A percentile compares a stretch with the other conserved stretches of the same genome.
Conservation (phyloP, 2,797 vertebrate genomes). For the Sebastes oblongus region DNA sequence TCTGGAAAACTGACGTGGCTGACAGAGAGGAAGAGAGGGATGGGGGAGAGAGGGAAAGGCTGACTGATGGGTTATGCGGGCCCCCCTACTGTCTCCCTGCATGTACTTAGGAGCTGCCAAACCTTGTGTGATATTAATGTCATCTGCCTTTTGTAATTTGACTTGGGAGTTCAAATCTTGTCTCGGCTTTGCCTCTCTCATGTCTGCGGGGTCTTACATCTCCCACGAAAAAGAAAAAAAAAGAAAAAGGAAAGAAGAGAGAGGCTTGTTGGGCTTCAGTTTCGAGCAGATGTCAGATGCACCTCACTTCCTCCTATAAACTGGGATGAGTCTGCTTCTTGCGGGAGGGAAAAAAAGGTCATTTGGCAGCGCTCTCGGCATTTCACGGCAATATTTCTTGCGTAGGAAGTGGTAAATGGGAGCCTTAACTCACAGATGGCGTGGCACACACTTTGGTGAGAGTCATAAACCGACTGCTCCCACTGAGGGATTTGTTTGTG, state of each 20-base stretch:
- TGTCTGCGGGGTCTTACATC: slow-evolving; percentile 51
- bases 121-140: slow-evolving; percentile 78
- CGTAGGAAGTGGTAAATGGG: slow-evolving; percentile 46
- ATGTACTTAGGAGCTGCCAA: slow-evolving; percentile 73
- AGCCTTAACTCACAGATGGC: slow-evolving; percentile 56
- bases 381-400: slow-evolving; percentile 47
- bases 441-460: slow-evolving; percentile 36
- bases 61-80: slow-evolving; percentile 55
- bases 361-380: slow-evolving; percentile 56
- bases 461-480: slow-evolving; percentile 46
- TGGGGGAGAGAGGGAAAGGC: background rate
- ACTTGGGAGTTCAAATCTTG: slow-evolving; percentile 74
- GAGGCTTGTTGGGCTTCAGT: slow-evolving; percentile 42
- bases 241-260: background rate
- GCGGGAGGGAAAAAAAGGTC: slow-evolving; percentile 27
- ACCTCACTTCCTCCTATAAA: slow-evolving; percentile 57
- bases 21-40: slow-evolving; percentile 20
- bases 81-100: slow-evolving; percentile 32
- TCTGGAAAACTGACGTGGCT: slow-evolving; percentile 25
- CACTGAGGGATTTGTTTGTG: slow-evolving; percentile 46
- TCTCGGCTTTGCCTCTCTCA: slow-evolving; percentile 56
- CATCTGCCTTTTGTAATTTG: slow-evolving; percentile 76
- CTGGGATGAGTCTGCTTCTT: slow-evolving; percentile 47
- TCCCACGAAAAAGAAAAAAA: background rate
- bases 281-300: slow-evolving; percentile 59